Evolutionary conservation across 2,113 vertebrate genomes (phyloP).

Genomic region (Entosphenus tridentatus): DNA sequence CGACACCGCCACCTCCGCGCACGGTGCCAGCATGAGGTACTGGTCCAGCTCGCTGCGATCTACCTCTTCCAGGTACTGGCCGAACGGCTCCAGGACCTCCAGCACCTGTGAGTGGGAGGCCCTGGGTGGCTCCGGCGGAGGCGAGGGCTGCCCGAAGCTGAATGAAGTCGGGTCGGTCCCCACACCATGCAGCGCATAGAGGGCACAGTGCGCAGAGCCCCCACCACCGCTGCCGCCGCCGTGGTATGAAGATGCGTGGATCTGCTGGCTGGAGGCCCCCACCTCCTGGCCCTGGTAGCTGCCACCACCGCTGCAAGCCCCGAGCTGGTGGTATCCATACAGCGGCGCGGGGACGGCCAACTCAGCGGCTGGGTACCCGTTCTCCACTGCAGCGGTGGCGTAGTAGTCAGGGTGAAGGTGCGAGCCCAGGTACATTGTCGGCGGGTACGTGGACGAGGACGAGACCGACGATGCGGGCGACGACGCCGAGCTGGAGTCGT

Average conservation of each 20-base stretch:
- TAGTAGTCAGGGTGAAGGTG: no score
- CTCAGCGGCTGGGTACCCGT: no score
- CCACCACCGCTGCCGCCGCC: neutral
- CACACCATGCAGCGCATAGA: no score
- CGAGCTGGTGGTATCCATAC: neutral
- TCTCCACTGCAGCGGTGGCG: no score
- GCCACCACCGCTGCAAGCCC: neutral
- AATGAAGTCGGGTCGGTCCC: no score
- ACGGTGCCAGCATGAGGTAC: neutral
- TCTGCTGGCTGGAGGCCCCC: slow-evolving; percentile 1
- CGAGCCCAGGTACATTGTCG: neutral
- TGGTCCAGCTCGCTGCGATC: slow-evolving; percentile 1
- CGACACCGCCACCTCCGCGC: neutral
- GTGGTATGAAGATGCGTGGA: neutral
- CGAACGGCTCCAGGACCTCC: slow-evolving; percentile 4
- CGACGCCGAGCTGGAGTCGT: no score
- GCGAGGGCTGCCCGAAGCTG: slow-evolving; percentile 1
- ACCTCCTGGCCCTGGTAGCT: neutral
- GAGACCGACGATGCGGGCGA: neutral
- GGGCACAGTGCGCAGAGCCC: no score
- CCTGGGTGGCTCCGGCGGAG: neutral
- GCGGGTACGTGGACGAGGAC: neutral
- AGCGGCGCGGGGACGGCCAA: neutral
- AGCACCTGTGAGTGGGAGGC: neutral
- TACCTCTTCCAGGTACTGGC: neutral